Conservation (phyloP, 2,113 vertebrate species). For the Nipponia nippon region DNA sequence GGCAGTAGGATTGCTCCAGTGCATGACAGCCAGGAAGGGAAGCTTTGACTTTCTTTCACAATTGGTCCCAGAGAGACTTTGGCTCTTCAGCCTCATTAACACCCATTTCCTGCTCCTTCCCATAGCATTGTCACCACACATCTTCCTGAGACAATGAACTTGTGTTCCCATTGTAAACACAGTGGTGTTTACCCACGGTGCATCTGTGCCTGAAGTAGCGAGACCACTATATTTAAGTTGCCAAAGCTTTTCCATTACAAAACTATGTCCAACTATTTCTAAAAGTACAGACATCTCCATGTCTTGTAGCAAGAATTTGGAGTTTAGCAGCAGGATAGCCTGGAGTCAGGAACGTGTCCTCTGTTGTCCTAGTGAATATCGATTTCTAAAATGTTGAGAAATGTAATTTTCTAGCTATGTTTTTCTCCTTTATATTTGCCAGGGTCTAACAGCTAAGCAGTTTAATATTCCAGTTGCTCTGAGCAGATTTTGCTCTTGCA, state of each 20-base stretch:
- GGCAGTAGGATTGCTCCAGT: not conserved
- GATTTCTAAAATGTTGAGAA: slow-evolving; percentile 20
- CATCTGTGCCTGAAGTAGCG: not conserved
- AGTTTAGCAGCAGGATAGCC: not conserved
- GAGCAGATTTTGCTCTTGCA: not conserved
- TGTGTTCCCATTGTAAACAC: slow-evolving; percentile 2
- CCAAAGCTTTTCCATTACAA: not conserved
- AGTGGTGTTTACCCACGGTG: not conserved
- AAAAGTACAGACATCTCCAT: not conserved
- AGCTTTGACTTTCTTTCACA: slow-evolving; percentile 2
- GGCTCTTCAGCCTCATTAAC: slow-evolving; percentile 31
- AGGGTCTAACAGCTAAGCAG: not conserved
- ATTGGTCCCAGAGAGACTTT: slow-evolving; percentile 2
- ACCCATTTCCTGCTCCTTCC: slow-evolving; percentile 9
- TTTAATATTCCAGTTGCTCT: not conserved
- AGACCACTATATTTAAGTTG: not conserved
- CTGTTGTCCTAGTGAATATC: not conserved
- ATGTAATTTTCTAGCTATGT: not conserved
- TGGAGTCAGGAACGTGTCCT: not conserved
- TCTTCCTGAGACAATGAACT: not conserved
- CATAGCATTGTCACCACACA: not conserved
- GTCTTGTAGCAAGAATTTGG: not conserved
- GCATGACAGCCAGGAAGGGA: not conserved
- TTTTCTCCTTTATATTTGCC: slow-evolving; percentile 13
- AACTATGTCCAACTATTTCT: not conserved